Evolutionary conservation across 2,797 vertebrate genomes (phyloP).

Genomic region (Scomberomorus guttatus): DNA sequence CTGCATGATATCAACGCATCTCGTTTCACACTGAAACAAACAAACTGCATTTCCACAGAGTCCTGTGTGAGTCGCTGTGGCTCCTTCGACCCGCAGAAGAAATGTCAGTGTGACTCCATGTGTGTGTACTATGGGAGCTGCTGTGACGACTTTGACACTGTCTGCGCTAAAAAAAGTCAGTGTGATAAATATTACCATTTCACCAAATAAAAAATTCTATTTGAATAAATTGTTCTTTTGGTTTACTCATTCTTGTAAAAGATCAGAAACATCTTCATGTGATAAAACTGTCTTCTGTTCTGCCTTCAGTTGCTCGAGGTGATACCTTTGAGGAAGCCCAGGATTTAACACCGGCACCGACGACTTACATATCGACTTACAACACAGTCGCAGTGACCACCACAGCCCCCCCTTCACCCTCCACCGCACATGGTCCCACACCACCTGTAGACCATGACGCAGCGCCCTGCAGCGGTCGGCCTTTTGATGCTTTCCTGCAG

Average conservation of each 20-base stretch:
- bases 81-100: constrained; percentile 81
- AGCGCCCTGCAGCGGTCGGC: constrained; percentile 86
- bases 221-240: neutral
- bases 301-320: constrained; percentile 87
- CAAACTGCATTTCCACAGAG: constrained; percentile 81
- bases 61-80: constrained; percentile 90
- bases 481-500: constrained; percentile 94
- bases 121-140: constrained; percentile 95
- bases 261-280: neutral
- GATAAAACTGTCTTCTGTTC: neutral
- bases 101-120: constrained; percentile 95
- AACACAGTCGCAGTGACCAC: neutral
- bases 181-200: neutral
- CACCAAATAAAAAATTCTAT: neutral
- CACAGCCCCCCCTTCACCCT: neutral
- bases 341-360: constrained; percentile 49
- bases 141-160: constrained; percentile 86
- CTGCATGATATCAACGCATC: neutral
- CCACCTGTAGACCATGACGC: constrained; percentile 63
- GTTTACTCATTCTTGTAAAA: neutral
- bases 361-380: accelerated
- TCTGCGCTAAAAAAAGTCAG: constrained; percentile 91
- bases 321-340: constrained; percentile 89
- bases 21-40: constrained; percentile 25
- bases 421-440: neutral